A percentile compares a stretch with the other conserved stretches of the same genome.
phyloP scores from a whole-genome alignment of 2,888 invertebrate genomes.

The Nematopogon swammerdamellus region DNA sequence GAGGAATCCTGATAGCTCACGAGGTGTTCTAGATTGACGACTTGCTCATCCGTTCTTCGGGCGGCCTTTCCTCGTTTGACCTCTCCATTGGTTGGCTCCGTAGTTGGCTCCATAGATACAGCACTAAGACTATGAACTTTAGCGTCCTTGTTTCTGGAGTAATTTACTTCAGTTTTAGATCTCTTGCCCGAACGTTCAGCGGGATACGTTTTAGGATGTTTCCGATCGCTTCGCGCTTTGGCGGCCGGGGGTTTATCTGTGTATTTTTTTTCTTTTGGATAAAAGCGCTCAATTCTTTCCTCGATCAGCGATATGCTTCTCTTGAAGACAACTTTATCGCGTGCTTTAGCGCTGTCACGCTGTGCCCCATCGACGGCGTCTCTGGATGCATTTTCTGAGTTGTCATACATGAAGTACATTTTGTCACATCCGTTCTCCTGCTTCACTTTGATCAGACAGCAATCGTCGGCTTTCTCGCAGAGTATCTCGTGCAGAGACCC shows the following conservation, averaged over 20 bases:
- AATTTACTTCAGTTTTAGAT: slow-evolving; percentile 24
- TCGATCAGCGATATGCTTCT: slow-evolving; percentile 41
- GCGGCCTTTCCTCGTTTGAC: not conserved
- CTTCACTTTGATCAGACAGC: slow-evolving; percentile 45
- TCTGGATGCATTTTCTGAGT: slow-evolving; percentile 33
- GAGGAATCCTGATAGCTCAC: slow-evolving; percentile 44
- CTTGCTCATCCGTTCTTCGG: slow-evolving; percentile 19
- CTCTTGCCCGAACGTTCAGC: too few relatives aligned
- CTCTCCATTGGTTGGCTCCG: slow-evolving; percentile 14
- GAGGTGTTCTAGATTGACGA: slow-evolving; percentile 41
- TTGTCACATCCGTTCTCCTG: slow-evolving; percentile 46
- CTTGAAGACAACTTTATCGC: slow-evolving; percentile 41
- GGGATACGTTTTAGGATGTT: slow-evolving; percentile 7
- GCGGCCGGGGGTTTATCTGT: too few relatives aligned
- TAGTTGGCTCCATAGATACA: slow-evolving; percentile 26
- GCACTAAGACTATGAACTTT: slow-evolving; percentile 34
- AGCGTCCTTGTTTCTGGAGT: slow-evolving; percentile 19
- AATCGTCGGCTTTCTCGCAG: slow-evolving; percentile 44
- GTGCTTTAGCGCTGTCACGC: slow-evolving; percentile 12
- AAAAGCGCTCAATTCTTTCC: slow-evolving; percentile 35
- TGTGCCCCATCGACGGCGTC: slow-evolving; percentile 32
- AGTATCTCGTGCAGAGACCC: slow-evolving; percentile 46
- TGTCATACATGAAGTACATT: slow-evolving; percentile 39
- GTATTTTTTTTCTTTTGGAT: slow-evolving; percentile 31
- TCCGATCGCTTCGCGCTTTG: slow-evolving; percentile 12